Evolutionary conservation across 92 coral and sea anemone genomes (phyloP).

Genomic region (Phenganax stokvisi): DNA sequence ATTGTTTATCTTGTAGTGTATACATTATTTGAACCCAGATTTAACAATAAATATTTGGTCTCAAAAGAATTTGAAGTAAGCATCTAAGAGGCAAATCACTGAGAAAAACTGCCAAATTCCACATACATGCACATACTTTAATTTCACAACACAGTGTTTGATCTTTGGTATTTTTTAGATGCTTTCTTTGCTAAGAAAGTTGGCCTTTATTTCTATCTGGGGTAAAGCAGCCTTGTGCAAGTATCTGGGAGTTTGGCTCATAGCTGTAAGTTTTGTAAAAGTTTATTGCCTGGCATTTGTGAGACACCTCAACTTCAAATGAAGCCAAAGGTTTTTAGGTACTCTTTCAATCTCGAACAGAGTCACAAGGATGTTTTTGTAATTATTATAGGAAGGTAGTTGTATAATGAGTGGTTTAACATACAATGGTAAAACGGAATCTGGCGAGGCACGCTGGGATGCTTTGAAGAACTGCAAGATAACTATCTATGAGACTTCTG

Average conservation of each 20-base stretch:
- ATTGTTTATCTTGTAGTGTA: conserved; percentile 53
- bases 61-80: conserved; percentile 73
- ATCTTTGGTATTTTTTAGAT: conserved; percentile 40
- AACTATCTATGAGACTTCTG: conserved; percentile 65
- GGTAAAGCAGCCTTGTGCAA: conserved; percentile 71
- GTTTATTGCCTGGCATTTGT: not conserved
- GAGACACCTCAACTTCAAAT: not conserved
- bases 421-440: conserved; percentile 72
- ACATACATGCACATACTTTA: too few species aligned
- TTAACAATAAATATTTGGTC: conserved; percentile 44
- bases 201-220: conserved; percentile 60
- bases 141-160: not conserved
- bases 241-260: conserved; percentile 88
- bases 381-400: conserved; percentile 70
- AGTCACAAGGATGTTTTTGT: not conserved
- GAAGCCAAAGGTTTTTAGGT: not conserved
- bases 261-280: conserved; percentile 60
- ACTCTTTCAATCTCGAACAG: not conserved
- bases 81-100: not conserved
- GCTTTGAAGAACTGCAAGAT: conserved; percentile 79
- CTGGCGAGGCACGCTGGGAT: conserved; percentile 81
- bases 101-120: not conserved
- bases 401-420: conserved; percentile 83
- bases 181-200: conserved; percentile 53
- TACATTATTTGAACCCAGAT: conserved; percentile 41